A percentile compares a stretch with the other conserved stretches of the same genome.
Evolutionary conservation across 2,888 invertebrate species (phyloP).

Genomic region (Tholera decimalis): DNA sequence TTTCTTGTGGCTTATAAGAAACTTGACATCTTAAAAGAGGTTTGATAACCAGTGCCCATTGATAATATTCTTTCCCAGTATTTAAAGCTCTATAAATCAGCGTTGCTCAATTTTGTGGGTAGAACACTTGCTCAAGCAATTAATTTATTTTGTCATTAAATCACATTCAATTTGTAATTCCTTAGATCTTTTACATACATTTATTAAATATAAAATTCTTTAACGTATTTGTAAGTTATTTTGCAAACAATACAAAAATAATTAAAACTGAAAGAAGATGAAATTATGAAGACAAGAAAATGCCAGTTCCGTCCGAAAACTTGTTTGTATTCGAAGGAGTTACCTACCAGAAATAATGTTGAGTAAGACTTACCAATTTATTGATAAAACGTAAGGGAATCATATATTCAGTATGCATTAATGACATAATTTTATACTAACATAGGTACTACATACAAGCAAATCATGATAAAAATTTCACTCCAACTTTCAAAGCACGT

Average conservation of each 20-base stretch:
- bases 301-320: background rate
- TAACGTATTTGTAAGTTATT: background rate
- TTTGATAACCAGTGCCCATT: too few species aligned
- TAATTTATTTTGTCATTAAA: too few species aligned
- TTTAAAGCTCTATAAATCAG: too few species aligned
- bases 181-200: too few species aligned
- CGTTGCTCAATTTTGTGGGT: too few species aligned
- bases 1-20: too few species aligned
- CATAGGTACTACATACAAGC: slow-evolving; percentile 7
- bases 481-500: slow-evolving; percentile 29
- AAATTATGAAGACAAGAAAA: too few species aligned
- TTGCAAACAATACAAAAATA: background rate
- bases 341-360: background rate
- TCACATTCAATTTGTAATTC: too few species aligned
- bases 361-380: background rate
- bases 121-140: too few species aligned
- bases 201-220: too few species aligned
- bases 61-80: too few species aligned
- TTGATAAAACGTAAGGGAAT: background rate
- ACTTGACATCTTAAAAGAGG: too few species aligned
- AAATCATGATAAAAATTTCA: slow-evolving; percentile 27
- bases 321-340: background rate
- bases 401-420: slow-evolving; percentile 6
- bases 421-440: background rate
- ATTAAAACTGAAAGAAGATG: background rate